Percentiles rank a stretch among this genome's conserved stretches.
Evolutionary conservation across 2,797 vertebrate species (phyloP).

Genomic region (Moxostoma hubbsi): DNA sequence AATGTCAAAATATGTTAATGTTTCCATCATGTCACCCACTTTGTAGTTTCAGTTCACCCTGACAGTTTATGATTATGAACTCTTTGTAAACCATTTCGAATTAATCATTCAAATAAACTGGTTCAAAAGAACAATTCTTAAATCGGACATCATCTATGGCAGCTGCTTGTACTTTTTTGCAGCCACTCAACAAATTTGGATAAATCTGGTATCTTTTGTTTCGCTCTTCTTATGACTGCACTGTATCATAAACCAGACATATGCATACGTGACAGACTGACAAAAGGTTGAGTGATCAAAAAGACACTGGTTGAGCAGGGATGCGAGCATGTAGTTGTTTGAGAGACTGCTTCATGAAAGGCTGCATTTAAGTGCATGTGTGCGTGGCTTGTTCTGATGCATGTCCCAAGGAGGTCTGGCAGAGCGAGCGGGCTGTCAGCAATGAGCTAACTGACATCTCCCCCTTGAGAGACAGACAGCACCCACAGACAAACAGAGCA

Average conservation of each 20-base stretch:
- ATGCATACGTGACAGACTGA: conserved; percentile 21
- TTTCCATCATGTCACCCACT: no score
- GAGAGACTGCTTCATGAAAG: conserved; percentile 23
- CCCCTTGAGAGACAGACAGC: conserved; percentile 62
- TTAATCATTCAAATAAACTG: no score
- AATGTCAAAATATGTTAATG: no score
- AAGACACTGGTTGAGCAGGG: conserved; percentile 13
- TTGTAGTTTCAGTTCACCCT: no score
- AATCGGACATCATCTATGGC: neutral
- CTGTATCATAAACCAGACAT: conserved; percentile 13
- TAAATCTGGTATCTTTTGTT: neutral
- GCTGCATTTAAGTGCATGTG: conserved; percentile 1
- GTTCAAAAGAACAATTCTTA: neutral
- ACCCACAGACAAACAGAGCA: conserved; percentile 54
- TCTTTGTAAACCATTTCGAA: no score
- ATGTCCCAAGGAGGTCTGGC: conserved; percentile 53
- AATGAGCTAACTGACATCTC: conserved; percentile 48
- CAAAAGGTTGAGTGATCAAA: conserved; percentile 43
- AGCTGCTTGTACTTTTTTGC: neutral
- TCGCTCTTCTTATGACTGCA: neutral
- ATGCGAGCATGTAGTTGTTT: conserved; percentile 34
- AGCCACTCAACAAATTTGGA: conserved; percentile 12
- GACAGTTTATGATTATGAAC: no score
- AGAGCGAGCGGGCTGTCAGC: conserved; percentile 52
- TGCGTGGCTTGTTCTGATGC: conserved; percentile 49